Percentiles rank a stretch among this genome's conserved stretches.
phyloP scores from a whole-genome alignment of 2,113 vertebrate genomes.

The Poecilia latipinna region DNA sequence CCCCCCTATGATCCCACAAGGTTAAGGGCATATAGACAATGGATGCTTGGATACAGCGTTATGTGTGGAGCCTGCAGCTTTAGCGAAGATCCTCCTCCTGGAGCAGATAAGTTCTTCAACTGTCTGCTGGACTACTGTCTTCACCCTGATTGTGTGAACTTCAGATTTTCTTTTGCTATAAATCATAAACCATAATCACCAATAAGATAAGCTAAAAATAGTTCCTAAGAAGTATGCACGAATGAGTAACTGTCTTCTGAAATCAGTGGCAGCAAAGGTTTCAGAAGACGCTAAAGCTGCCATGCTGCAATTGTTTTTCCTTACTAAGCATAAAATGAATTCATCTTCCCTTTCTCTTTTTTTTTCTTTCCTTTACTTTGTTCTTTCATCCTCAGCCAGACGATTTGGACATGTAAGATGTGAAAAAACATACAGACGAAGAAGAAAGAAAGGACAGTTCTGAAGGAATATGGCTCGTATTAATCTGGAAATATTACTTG shows the following conservation, averaged over 20 bases:
- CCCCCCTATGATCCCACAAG: too few relatives aligned
- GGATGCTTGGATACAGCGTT: too few relatives aligned
- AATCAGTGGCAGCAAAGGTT: neutral
- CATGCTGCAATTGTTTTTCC: constrained; percentile 35
- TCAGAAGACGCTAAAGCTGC: constrained; percentile 15
- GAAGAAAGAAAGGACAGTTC: constrained; percentile 74
- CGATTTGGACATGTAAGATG: constrained; percentile 75
- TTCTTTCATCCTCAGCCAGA: constrained; percentile 80
- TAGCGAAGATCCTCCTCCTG: too few relatives aligned
- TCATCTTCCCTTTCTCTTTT: constrained; percentile 51
- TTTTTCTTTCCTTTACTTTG: constrained; percentile 43
- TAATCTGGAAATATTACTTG: constrained; percentile 83
- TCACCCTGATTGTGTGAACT: too few relatives aligned
- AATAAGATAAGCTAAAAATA: neutral
- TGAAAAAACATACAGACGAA: constrained; percentile 62
- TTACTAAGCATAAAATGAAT: constrained; percentile 62
- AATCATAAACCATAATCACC: neutral
- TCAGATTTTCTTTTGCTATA: neutral
- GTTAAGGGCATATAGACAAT: too few relatives aligned
- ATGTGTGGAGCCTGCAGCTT: too few relatives aligned
- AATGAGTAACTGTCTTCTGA: neutral
- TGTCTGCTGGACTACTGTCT: too few relatives aligned
- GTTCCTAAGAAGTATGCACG: neutral
- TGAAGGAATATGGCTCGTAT: constrained; percentile 81
- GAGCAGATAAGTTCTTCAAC: too few relatives aligned